phyloP scores from a whole-genome alignment of 2,888 invertebrate species.

The Encarsia formosa region DNA sequence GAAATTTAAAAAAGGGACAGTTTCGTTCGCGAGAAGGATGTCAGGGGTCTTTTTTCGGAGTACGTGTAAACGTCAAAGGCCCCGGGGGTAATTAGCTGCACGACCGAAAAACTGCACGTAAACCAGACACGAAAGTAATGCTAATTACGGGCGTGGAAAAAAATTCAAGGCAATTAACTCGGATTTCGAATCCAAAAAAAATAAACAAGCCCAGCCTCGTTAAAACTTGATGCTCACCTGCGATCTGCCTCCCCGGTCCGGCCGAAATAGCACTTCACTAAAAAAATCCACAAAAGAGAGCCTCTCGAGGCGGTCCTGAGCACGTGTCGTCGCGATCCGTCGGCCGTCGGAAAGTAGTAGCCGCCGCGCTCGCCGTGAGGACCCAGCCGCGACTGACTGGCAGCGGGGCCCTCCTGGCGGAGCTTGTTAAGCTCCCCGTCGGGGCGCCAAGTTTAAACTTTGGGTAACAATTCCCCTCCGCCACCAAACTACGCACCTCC shows the following conservation, averaged over 20 bases:
- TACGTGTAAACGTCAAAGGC: slow-evolving; percentile 36
- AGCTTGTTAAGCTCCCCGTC: slow-evolving; percentile 50
- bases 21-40: too few relatives aligned
- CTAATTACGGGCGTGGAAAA: slow-evolving; percentile 30
- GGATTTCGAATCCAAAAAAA: too few relatives aligned
- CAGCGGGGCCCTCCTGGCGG: slow-evolving; percentile 49
- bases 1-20: too few relatives aligned
- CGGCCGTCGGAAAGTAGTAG: neutral
- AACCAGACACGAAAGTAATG: slow-evolving; percentile 32
- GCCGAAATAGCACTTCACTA: too few relatives aligned
- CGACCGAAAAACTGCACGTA: slow-evolving; percentile 31
- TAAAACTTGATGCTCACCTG: too few relatives aligned
- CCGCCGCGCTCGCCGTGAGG: neutral
- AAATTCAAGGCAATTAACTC: neutral
- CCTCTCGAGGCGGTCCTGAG: neutral
- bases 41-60: too few relatives aligned
- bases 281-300: too few relatives aligned
- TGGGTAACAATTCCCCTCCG: slow-evolving; percentile 51
- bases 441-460: slow-evolving; percentile 51
- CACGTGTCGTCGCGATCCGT: neutral
- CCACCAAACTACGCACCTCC: slow-evolving; percentile 32
- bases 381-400: neutral
- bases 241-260: too few relatives aligned
- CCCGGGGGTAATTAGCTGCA: slow-evolving; percentile 34
- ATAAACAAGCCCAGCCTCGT: too few relatives aligned